Base-by-base conservation (phyloP, 2,797 vertebrate genomes). In the Enteromius afrohamiltoni region DNA sequence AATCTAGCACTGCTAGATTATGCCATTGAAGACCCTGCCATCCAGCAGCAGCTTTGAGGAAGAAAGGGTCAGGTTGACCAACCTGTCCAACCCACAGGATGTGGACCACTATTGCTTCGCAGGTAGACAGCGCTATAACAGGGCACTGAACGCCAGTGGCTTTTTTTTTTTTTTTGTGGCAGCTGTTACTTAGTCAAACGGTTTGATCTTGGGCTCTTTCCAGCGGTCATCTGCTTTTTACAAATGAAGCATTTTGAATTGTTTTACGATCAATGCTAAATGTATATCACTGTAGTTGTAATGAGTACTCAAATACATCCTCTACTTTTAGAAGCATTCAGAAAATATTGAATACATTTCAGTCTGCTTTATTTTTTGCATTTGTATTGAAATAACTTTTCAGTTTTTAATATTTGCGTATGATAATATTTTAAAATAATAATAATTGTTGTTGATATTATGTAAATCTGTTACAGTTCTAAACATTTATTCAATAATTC, bases 1-100 rank as follows among this genome's bases (percentile, higher is more conserved):
- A 49, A 34, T 42, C 45, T 68, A 86, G 85, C 47, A 71, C 81
- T 37, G 4, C 16, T 86, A 40, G 91, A 94, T 88, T 83, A 98
- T 98, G 97, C 90, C 92, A 60, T 86, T 97, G 89, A 95, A 92
- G 86, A 95, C 94, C 86, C 89, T 97, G 2, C 93, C 94, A 87
- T 94, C 95, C 87, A 94, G 91, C 81, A 93, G 91, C 90, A 95
- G 92, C 92, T 97, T 97, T 87, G 95, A 96, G 79, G 94, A 95
- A 86, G 95, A 96, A 60, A 91, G 94, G 91, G 83, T 89, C 3
- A 88, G 83, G 16, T 86, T 94, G 51, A 93, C 90, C 45, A 84
- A 92, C 83, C 92, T 83, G 81, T 90, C 92, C 6, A 89, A 83
- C 1, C 77, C 92, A 0, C 91, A 89, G 69, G 88, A 90, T 58